phyloP scores from a whole-genome alignment of 2,797 vertebrate genomes.

The Scolopax bukidnonensis region DNA sequence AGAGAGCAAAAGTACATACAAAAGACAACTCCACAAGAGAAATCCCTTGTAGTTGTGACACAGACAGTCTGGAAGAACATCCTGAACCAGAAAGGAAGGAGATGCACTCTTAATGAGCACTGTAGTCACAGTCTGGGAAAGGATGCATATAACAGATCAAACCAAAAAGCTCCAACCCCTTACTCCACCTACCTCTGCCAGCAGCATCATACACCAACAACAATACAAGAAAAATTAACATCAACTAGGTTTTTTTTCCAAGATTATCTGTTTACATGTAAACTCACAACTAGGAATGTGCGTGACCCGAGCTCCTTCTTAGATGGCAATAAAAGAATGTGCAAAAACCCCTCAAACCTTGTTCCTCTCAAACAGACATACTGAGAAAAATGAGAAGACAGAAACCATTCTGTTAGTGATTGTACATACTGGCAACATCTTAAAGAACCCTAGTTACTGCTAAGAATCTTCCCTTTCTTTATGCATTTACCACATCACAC shows the following conservation, averaged over 20 bases:
- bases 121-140: background rate
- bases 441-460: background rate
- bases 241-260: background rate
- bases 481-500: background rate
- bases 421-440: background rate
- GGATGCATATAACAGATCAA: background rate
- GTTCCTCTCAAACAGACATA: background rate
- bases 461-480: background rate
- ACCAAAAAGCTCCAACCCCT: background rate
- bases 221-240: background rate
- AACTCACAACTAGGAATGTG: background rate
- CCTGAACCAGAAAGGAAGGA: background rate
- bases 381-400: background rate
- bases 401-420: background rate
- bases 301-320: background rate
- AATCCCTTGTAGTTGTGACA: background rate
- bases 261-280: background rate
- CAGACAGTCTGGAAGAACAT: background rate
- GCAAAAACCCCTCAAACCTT: background rate
- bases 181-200: background rate
- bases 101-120: background rate
- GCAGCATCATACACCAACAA: background rate
- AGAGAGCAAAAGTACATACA: background rate
- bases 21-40: background rate
- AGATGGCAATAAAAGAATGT: background rate